Evolutionary conservation across 1,140 invertebrate genomes (phyloP).

Genomic region (Eufriesea mexicana): DNA sequence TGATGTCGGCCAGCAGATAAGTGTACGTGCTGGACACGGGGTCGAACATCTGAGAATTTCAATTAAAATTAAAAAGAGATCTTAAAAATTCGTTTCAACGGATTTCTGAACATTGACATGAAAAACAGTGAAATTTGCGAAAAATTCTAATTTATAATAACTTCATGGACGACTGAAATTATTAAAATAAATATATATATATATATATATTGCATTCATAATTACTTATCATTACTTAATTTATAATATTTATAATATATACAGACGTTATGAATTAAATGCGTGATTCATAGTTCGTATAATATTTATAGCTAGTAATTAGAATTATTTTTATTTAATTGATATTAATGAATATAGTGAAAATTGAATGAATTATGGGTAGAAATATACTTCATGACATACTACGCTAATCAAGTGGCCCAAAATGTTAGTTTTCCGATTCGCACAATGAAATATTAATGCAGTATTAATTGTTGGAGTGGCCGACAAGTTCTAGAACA

Average conservation of each 20-base stretch:
- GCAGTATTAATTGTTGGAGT: not conserved
- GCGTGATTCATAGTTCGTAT: too few relatives aligned
- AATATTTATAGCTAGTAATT: too few relatives aligned
- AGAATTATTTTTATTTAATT: too few relatives aligned
- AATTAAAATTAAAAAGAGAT: not conserved
- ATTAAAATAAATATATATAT: not conserved
- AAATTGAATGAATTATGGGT: too few relatives aligned
- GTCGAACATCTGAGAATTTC: constrained; percentile 93
- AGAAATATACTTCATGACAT: not conserved
- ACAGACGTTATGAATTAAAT: too few relatives aligned
- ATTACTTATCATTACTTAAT: too few relatives aligned
- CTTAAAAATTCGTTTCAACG: too few relatives aligned
- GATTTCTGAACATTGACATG: too few relatives aligned
- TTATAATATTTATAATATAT: too few relatives aligned
- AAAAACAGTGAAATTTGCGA: not conserved
- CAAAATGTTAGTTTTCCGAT: not conserved
- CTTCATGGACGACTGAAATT: not conserved
- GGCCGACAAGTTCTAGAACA: not conserved
- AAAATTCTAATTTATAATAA: not conserved
- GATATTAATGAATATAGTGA: too few relatives aligned
- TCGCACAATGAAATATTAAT: not conserved
- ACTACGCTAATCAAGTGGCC: not conserved
- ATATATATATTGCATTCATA: too few relatives aligned
- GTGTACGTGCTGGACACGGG: constrained; percentile 96
- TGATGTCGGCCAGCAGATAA: constrained; percentile 94